Evolutionary conservation across 2,113 vertebrate genomes (phyloP).

Genomic region (Globicephala melas): DNA sequence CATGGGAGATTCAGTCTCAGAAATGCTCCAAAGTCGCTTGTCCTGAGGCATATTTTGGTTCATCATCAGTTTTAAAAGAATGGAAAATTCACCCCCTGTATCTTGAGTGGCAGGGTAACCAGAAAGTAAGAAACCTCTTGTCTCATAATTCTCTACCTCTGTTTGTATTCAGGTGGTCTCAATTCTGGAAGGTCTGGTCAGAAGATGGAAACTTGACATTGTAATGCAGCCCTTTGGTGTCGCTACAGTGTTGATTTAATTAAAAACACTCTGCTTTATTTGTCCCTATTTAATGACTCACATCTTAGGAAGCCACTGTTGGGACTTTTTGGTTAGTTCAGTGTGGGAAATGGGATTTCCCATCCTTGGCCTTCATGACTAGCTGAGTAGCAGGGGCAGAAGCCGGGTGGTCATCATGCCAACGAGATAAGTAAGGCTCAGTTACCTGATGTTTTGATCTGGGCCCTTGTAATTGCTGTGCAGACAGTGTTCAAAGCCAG

Average conservation of each 20-base stretch:
- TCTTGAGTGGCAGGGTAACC: background rate
- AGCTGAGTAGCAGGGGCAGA: background rate
- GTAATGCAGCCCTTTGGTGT: constrained; percentile 43
- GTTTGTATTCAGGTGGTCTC: constrained; percentile 45
- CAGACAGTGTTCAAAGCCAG: background rate
- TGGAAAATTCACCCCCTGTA: background rate
- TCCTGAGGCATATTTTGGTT: background rate
- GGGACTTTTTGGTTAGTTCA: background rate
- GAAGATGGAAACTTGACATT: constrained; percentile 4
- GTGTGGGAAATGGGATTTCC: constrained; percentile 41
- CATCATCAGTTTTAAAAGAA: constrained; percentile 15
- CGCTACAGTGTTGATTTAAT: constrained; percentile 36
- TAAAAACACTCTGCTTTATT: constrained; percentile 54
- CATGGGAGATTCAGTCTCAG: background rate
- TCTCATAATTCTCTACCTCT: background rate
- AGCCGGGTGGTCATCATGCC: background rate
- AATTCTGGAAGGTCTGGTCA: constrained; percentile 53
- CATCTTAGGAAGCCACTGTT: background rate
- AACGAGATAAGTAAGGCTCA: background rate
- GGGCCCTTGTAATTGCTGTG: background rate
- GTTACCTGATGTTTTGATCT: background rate
- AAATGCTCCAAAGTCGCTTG: background rate
- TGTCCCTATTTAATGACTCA: constrained; percentile 41
- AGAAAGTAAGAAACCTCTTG: background rate
- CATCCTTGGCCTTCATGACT: background rate